These are phyloP conservation scores for Sminthurides aquaticus DNA, from an alignment of 2,888 invertebrate genomes.

Conservation along the genomic window DNA sequence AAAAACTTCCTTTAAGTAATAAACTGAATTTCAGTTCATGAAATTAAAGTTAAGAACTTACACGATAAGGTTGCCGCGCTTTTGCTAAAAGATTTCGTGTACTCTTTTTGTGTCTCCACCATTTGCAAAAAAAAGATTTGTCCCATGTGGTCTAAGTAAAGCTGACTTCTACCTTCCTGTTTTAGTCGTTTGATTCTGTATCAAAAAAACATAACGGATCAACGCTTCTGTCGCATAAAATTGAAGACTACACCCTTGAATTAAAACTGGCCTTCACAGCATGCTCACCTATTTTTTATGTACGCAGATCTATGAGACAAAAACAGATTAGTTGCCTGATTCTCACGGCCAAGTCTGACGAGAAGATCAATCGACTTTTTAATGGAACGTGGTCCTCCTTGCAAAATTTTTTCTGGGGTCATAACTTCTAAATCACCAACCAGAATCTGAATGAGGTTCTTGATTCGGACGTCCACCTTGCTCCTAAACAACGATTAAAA, in stretches of 20 bases:
- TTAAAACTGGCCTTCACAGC: no score
- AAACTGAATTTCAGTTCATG: neutral
- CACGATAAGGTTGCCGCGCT: slow-evolving; percentile 66
- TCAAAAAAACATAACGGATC: no score
- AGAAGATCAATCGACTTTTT: slow-evolving; percentile 75
- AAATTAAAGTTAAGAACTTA: no score
- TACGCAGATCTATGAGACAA: slow-evolving; percentile 51
- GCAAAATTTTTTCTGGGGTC: slow-evolving; percentile 79
- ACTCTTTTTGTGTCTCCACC: slow-evolving; percentile 66
- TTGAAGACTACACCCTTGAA: slow-evolving; percentile 19
- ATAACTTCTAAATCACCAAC: slow-evolving; percentile 76
- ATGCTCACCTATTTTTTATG: slow-evolving; percentile 46
- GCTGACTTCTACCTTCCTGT: slow-evolving; percentile 68
- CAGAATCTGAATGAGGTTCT: slow-evolving; percentile 73
- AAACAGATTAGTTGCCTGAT: slow-evolving; percentile 53
- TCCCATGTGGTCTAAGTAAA: slow-evolving; percentile 71
- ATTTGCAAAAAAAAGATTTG: slow-evolving; percentile 77
- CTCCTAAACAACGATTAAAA: slow-evolving; percentile 47
- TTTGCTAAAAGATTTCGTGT: slow-evolving; percentile 67
- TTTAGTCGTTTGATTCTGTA: slow-evolving; percentile 77
- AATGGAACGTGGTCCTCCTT: slow-evolving; percentile 79
- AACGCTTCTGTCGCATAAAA: slow-evolving; percentile 55
- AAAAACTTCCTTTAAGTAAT: neutral
- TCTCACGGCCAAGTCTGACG: slow-evolving; percentile 64
- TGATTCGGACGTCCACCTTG: slow-evolving; percentile 61